Base-by-base conservation (phyloP, 2,797 vertebrate species). In the Sebastes baramenuke region DNA sequence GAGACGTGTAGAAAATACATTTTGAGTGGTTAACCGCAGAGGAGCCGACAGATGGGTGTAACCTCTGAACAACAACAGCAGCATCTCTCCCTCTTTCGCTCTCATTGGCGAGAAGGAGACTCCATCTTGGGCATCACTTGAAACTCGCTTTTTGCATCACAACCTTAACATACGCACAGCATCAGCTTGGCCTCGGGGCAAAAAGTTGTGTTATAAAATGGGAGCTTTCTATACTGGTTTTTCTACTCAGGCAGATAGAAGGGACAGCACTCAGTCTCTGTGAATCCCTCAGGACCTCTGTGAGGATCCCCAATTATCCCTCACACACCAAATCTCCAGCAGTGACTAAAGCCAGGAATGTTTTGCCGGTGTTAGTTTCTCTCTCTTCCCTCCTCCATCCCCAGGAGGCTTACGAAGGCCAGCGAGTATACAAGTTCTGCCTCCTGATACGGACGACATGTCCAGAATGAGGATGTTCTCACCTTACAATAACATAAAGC, bases 11-110 rank as follows among this genome's bases (percentile, higher is more conserved):
- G 60, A 88, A 87, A 90, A 91, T 72, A 90, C 76, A 82, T 89
- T 92, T 86, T 81, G 88, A 94, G 91, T 94, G 89, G 93, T 92
- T 91, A 90, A 92, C 82, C 88, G 80, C 91, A 91, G 85, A 92
- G 89, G 89, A 89, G 82, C 69, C 18, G 67, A 81, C 87, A 87
- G 91, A 86, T 71, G 83, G 67, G 80, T 79, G 82, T 56, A 71
- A 87, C 90, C 85, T 94, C 90, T 92, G 91, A 36, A 36, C 34
- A 77, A 85, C 79, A 91, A 46, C 91, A 92, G 91, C 91, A 91
- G 89, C 89, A 85, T 89, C 80, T 89, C 85, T 88, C 75, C 81
- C 70, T 82, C 82, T 77, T 80, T 83, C 55, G 16, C 54, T 64
- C 71, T 77, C 62, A 55, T 30, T 32, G 55, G 74, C 29, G 58